Percentiles rank a stretch among this genome's conserved stretches.
Evolutionary conservation across 1,140 invertebrate genomes (phyloP).

Genomic region (Scylla paramamosain): DNA sequence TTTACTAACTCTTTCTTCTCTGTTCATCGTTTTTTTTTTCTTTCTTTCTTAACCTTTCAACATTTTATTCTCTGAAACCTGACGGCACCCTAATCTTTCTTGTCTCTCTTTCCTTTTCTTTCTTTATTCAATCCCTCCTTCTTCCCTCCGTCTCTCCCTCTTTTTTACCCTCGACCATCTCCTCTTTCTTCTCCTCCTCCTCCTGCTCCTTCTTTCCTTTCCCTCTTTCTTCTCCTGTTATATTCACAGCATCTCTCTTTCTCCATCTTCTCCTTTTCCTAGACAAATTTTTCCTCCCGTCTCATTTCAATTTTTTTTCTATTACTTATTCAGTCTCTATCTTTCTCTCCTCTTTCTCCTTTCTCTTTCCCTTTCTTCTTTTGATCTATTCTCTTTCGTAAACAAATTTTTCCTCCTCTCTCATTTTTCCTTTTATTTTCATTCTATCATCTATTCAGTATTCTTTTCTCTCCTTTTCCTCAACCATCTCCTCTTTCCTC

Average conservation of each 20-base stretch:
- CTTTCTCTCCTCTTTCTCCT: neutral
- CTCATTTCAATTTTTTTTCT: neutral
- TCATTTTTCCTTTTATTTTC: too few species aligned
- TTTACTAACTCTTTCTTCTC: too few species aligned
- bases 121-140: too few species aligned
- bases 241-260: neutral
- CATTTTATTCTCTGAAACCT: too few species aligned
- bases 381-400: neutral
- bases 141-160: too few species aligned
- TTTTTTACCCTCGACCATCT: neutral
- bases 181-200: neutral
- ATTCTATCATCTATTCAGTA: too few species aligned
- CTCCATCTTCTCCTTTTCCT: neutral
- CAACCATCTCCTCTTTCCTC: neutral
- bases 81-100: too few species aligned
- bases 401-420: too few species aligned
- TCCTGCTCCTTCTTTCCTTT: neutral
- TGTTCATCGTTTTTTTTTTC: too few species aligned
- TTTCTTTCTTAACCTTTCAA: too few species aligned
- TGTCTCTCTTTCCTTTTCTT: too few species aligned
- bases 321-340: neutral
- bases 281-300: neutral
- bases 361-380: neutral
- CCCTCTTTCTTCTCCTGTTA: neutral
- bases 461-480: neutral